These are phyloP conservation scores for Marmota monax DNA, from an alignment of 2,113 vertebrate genomes.

Conservation along the genomic window DNA sequence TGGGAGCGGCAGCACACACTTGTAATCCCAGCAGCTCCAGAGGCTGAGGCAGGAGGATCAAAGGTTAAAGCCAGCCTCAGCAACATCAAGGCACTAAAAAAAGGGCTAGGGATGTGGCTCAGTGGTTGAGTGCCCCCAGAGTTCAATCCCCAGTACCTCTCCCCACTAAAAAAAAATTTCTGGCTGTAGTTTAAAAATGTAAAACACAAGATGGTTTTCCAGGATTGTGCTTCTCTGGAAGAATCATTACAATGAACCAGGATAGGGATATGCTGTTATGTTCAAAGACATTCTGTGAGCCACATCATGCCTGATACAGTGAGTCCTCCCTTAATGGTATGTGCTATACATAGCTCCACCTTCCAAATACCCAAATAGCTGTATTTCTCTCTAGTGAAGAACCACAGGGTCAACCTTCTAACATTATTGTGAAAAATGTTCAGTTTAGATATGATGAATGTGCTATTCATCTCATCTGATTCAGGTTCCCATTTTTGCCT, in stretches of 20 bases:
- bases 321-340: background rate
- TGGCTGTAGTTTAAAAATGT: background rate
- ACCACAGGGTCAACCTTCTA: conserved; percentile 66
- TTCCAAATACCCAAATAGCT: conserved; percentile 64
- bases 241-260: background rate
- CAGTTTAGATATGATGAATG: conserved; percentile 71
- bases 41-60: too few relatives aligned
- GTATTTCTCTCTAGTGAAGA: conserved; percentile 53
- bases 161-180: too few relatives aligned
- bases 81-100: too few relatives aligned
- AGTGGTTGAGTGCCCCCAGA: too few relatives aligned
- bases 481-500: conserved; percentile 67
- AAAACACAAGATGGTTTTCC: background rate
- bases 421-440: conserved; percentile 64
- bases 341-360: accelerated
- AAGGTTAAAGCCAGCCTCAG: too few relatives aligned
- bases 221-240: background rate
- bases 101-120: too few relatives aligned
- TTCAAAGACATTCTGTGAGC: background rate
- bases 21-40: too few relatives aligned
- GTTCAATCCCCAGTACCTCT: too few relatives aligned
- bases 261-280: background rate
- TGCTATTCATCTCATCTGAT: conserved; percentile 65
- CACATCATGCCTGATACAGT: background rate
- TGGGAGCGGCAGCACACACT: too few relatives aligned